These are phyloP conservation scores for Mesoclemmys tuberculata DNA, from an alignment of 2,113 vertebrate genomes.

Conservation along the genomic window DNA sequence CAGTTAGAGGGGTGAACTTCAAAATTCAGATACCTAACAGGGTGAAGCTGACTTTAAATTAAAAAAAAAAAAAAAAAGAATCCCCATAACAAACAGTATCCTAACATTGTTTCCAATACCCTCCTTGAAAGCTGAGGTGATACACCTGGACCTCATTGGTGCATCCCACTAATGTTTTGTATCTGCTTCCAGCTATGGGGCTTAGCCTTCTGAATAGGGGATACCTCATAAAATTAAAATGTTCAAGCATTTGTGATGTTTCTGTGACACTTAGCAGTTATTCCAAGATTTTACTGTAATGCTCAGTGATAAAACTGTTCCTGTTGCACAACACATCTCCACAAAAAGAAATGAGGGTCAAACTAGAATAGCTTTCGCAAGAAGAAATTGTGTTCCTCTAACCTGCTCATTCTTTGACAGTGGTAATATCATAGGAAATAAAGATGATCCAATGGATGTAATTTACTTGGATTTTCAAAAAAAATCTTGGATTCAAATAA, in stretches of 20 bases:
- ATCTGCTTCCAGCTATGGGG: not conserved
- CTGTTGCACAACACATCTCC: not conserved
- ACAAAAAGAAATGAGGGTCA: not conserved
- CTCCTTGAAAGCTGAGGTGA: no score
- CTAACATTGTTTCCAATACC: not conserved
- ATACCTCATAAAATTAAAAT: not conserved
- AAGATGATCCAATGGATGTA: not conserved
- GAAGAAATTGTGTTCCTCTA: not conserved
- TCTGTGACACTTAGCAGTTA: not conserved
- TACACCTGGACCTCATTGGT: not conserved
- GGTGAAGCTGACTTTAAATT: not conserved
- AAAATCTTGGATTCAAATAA: not conserved
- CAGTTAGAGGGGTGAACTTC: not conserved
- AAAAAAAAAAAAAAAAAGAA: not conserved
- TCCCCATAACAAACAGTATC: not conserved
- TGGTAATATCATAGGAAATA: constrained; percentile 25
- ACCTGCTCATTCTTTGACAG: not conserved
- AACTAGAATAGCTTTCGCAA: not conserved
- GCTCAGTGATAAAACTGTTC: constrained; percentile 6
- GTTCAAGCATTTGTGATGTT: not conserved
- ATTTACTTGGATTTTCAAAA: not conserved
- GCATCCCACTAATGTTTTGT: no score
- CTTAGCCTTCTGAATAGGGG: no score
- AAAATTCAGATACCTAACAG: not conserved
- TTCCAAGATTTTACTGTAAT: not conserved